These are phyloP conservation scores for Agapostemon virescens DNA, from an alignment of 2,888 invertebrate genomes.

Conservation along the genomic window DNA sequence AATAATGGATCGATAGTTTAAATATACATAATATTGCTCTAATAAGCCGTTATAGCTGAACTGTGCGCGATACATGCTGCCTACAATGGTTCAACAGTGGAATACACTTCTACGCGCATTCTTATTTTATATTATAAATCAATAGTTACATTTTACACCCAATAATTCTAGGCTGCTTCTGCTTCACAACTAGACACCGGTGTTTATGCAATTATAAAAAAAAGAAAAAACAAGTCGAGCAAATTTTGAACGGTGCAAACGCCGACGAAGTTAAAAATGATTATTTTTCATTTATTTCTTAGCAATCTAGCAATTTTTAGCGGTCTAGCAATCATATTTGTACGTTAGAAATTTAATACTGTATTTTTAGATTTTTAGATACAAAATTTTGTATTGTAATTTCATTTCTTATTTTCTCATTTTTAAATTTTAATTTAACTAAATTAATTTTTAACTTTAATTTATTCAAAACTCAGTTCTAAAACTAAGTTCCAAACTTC, in stretches of 20 bases:
- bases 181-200: background rate
- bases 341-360: too few relatives aligned
- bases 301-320: too few relatives aligned
- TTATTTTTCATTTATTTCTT: too few relatives aligned
- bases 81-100: background rate
- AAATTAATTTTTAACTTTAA: too few relatives aligned
- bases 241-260: background rate
- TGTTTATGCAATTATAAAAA: background rate
- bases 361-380: too few relatives aligned
- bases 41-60: background rate
- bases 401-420: too few relatives aligned
- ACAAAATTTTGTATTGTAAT: too few relatives aligned
- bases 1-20: constrained; percentile 10
- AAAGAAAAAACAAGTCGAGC: background rate
- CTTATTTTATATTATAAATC: constrained; percentile 2
- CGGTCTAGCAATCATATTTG: too few relatives aligned
- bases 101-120: background rate
- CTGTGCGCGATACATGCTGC: background rate
- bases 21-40: constrained; percentile 7
- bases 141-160: background rate
- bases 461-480: too few relatives aligned
- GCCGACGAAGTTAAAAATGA: background rate
- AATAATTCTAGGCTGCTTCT: background rate
- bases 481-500: too few relatives aligned
- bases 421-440: too few relatives aligned